Evolutionary conservation across 2,113 vertebrate species (phyloP).

Genomic region (Columba janthina): DNA sequence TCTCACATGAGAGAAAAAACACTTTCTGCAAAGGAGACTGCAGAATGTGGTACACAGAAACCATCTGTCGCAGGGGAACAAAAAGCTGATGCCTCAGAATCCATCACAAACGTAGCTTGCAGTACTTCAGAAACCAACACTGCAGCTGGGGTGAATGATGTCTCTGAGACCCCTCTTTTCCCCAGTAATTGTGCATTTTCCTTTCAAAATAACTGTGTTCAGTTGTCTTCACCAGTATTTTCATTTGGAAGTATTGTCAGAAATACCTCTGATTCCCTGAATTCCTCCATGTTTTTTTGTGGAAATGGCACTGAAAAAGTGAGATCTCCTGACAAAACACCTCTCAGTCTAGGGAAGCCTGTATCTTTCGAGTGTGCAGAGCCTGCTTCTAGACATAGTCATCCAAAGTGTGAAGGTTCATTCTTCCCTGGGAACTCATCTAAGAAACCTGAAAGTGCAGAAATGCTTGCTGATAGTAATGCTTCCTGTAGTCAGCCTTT

Average conservation of each 20-base stretch:
- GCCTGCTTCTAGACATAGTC: not conserved
- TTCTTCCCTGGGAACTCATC: not conserved
- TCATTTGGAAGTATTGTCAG: constrained; percentile 1
- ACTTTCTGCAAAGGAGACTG: not conserved
- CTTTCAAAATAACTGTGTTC: not conserved
- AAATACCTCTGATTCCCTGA: not conserved
- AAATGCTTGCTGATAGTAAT: not conserved
- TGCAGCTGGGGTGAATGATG: not conserved
- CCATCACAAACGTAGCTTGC: not conserved
- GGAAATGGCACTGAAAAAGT: not conserved
- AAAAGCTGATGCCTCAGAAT: not conserved
- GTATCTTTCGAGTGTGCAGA: not conserved
- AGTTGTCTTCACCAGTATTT: not conserved
- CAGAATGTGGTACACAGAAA: not conserved
- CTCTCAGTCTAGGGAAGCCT: not conserved
- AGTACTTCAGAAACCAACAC: not conserved
- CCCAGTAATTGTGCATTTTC: not conserved
- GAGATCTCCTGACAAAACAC: not conserved
- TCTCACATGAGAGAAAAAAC: not conserved
- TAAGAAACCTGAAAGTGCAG: not conserved
- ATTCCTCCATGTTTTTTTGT: not conserved
- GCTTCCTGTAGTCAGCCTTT: not conserved
- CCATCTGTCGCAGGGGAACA: not conserved
- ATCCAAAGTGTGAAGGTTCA: not conserved
- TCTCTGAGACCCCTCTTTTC: not conserved